Evolutionary conservation across 2,113 vertebrate genomes (phyloP).

Genomic region (Alces alces): DNA sequence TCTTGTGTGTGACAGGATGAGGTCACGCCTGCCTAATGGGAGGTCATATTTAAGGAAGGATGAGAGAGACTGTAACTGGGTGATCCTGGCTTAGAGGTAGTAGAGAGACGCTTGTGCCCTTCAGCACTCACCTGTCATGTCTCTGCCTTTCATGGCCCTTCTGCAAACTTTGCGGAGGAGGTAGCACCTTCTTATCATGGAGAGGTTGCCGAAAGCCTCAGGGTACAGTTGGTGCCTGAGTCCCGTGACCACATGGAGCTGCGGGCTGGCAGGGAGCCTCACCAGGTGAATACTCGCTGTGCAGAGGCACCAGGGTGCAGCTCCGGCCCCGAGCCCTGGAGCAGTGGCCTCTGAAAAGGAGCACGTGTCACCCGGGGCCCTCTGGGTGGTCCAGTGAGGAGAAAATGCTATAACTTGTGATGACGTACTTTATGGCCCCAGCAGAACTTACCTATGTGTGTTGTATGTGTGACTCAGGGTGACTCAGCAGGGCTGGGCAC

Average conservation of each 20-base stretch:
- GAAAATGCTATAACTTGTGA: background rate
- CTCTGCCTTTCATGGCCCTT: background rate
- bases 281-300: background rate
- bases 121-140: background rate
- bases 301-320: background rate
- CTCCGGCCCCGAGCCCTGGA: background rate
- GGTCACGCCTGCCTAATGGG: background rate
- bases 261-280: background rate
- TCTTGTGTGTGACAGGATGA: background rate
- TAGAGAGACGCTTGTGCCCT: background rate
- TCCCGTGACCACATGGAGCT: fast-evolving
- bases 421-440: background rate
- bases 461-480: background rate
- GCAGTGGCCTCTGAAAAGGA: background rate
- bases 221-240: background rate
- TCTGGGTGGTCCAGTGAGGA: background rate
- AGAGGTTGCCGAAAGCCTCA: background rate
- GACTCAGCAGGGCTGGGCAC: background rate
- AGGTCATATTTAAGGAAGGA: background rate
- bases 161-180: background rate
- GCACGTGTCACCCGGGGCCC: background rate
- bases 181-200: background rate
- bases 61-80: background rate
- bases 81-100: background rate
- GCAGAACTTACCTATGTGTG: background rate